phyloP scores from a whole-genome alignment of 2,113 vertebrate genomes.

The Phodopus roborovskii region DNA sequence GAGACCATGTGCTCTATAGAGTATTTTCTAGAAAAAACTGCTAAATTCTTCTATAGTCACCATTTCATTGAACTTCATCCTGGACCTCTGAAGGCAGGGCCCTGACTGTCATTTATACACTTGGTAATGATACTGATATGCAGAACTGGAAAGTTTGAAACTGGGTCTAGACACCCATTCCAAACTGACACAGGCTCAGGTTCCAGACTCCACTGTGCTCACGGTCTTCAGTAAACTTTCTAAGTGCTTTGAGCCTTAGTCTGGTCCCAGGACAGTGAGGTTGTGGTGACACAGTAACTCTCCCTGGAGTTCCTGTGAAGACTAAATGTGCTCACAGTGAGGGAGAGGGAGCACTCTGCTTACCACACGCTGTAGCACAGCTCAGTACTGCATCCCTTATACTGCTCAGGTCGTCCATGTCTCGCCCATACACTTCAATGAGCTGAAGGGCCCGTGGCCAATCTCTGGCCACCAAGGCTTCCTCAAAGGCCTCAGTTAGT shows the following conservation, averaged over 20 bases:
- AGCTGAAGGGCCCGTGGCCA: conserved; percentile 90
- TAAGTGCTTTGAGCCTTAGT: neutral
- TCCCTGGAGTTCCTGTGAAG: neutral
- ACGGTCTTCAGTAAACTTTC: neutral
- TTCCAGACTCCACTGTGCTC: neutral
- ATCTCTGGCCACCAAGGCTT: conserved; percentile 88
- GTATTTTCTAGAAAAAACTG: neutral
- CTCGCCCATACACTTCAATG: conserved; percentile 89
- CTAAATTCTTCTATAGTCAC: neutral
- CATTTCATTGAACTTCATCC: neutral
- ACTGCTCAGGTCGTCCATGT: conserved; percentile 85
- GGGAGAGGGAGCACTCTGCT: conserved; percentile 39
- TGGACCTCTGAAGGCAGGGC: neutral
- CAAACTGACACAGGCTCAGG: neutral
- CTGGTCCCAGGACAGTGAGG: neutral
- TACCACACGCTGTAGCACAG: conserved; percentile 92
- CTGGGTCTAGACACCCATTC: neutral
- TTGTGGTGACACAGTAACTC: neutral
- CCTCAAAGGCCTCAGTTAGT: conserved; percentile 90
- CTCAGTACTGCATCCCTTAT: conserved; percentile 92
- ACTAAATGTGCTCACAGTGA: neutral
- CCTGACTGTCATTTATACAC: neutral
- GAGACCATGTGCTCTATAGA: neutral
- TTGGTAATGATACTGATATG: neutral
- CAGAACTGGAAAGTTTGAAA: neutral